Base-by-base conservation (phyloP, 2,797 vertebrate genomes). In the Phyllotis vaccarum region DNA sequence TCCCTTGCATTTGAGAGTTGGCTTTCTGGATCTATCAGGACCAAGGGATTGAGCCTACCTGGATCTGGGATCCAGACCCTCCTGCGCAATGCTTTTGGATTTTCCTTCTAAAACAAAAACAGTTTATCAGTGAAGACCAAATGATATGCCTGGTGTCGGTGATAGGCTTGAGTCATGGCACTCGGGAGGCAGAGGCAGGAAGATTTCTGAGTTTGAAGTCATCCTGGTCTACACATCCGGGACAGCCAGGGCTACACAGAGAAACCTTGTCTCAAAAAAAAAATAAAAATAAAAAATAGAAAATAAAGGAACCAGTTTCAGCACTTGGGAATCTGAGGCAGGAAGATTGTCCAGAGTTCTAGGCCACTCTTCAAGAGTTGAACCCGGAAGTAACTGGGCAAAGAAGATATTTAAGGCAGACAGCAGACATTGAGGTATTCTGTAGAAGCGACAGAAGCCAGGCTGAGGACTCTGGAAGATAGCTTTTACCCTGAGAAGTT, bases 41-140 rank as follows among this genome's bases (percentile, higher is more conserved):
- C 98, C 98, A 99, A 68, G 0, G 99, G 99, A 98, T 99, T 99
- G 37, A 99, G 95, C 95, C 99, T 99, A 86, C 96, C 96, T 19
- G 98, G n/a, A 97, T 99, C 99, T 13, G 99, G 99, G 37, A 97
- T 99, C 99, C 17, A 99, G 99, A 92, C 99, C 99, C 5, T 99
- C 98, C 99, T 99, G 99, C 62, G 99, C 98, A 5, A 99, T 94
- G 46, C 46, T 37, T 52, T 24, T n/a, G 75, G 62, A 11, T 37
- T 5, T 49, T 49, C 46, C 21, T 79, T 79, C 34, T 52, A 22
- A 56, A 56, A 56, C 34, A 22, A 62, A 60, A 64, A 21, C 24
- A 43, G 21, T 62, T 64, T 64, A 46, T 64, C 58, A 46, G 22
- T 64, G 31, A 64, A 46, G 40, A 46, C 40, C 62, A 64, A 83